These are phyloP conservation scores for Lordiphosa fenestrarum DNA, from an alignment of 2,888 invertebrate genomes.

Conservation along the genomic window DNA sequence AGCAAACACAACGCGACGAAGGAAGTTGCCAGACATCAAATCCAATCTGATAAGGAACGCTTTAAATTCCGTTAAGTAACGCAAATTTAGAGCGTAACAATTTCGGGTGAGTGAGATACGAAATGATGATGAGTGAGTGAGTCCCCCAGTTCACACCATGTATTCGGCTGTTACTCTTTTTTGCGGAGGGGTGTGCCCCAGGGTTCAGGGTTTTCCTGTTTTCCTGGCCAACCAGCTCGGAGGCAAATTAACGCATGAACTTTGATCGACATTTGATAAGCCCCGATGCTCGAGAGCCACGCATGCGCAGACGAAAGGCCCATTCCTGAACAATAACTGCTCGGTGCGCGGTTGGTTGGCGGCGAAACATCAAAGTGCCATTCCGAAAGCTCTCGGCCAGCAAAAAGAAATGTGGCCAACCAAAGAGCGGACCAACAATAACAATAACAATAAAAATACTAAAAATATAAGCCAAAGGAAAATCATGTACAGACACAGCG, in stretches of 20 bases:
- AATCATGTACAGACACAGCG: slow-evolving; percentile 41
- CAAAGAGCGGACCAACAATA: slow-evolving; percentile 55
- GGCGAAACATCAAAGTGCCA: not conserved
- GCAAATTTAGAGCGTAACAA: slow-evolving; percentile 79
- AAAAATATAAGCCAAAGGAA: slow-evolving; percentile 59
- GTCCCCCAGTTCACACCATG: slow-evolving; percentile 32
- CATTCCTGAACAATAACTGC: too few species aligned
- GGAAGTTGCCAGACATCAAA: slow-evolving; percentile 49
- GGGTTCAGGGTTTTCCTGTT: slow-evolving; percentile 2
- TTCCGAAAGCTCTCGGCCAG: too few species aligned
- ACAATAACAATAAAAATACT: slow-evolving; percentile 49
- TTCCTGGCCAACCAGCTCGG: slow-evolving; percentile 17
- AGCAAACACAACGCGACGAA: slow-evolving; percentile 22
- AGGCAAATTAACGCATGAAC: slow-evolving; percentile 49
- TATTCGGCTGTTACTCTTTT: slow-evolving; percentile 18
- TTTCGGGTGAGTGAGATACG: slow-evolving; percentile 19
- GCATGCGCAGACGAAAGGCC: slow-evolving; percentile 13
- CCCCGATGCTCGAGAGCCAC: slow-evolving; percentile 36
- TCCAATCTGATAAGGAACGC: slow-evolving; percentile 80
- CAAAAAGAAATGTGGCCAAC: slow-evolving; percentile 13
- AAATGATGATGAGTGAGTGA: slow-evolving; percentile 17
- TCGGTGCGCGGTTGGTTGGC: not conserved
- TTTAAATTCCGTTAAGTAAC: slow-evolving; percentile 80
- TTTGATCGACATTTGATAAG: slow-evolving; percentile 65
- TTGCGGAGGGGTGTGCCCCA: too few species aligned